Conservation (phyloP, 2,797 vertebrate species). For the Oryzias dopingdopingensis region DNA sequence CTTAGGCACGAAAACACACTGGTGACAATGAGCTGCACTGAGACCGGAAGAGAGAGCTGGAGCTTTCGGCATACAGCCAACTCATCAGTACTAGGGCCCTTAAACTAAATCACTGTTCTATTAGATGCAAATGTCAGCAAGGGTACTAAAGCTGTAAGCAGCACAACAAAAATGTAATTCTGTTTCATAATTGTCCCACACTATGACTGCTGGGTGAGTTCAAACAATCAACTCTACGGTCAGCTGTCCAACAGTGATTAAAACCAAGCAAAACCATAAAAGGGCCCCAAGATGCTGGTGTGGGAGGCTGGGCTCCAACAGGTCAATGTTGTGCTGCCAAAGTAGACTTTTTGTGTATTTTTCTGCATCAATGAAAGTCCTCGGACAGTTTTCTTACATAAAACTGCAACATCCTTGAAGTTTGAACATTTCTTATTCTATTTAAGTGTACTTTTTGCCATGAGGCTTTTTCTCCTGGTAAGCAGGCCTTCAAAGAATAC, state of each 20-base stretch:
- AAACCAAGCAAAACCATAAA: not conserved
- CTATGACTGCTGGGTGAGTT: not conserved
- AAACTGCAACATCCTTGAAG: no score
- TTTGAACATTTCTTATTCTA: no score
- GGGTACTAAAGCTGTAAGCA: not conserved
- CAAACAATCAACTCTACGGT: not conserved
- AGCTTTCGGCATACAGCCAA: not conserved
- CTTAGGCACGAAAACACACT: not conserved
- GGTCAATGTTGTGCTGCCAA: not conserved
- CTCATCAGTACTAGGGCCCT: not conserved
- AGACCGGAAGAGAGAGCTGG: not conserved
- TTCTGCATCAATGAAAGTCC: no score
- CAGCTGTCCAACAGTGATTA: not conserved
- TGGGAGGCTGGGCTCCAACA: not conserved
- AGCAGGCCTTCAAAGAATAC: no score
- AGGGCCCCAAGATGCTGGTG: not conserved
- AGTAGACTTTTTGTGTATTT: no score
- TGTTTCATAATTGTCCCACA: not conserved
- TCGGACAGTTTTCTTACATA: no score
- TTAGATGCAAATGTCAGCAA: constrained; percentile 1
- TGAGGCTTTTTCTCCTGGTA: no score
- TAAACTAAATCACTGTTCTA: not conserved
- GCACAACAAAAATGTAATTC: not conserved
- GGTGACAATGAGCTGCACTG: not conserved
- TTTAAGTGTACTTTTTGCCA: no score